Base-by-base conservation (phyloP, 2,113 vertebrate genomes). In the Psilopogon haemacephalus region DNA sequence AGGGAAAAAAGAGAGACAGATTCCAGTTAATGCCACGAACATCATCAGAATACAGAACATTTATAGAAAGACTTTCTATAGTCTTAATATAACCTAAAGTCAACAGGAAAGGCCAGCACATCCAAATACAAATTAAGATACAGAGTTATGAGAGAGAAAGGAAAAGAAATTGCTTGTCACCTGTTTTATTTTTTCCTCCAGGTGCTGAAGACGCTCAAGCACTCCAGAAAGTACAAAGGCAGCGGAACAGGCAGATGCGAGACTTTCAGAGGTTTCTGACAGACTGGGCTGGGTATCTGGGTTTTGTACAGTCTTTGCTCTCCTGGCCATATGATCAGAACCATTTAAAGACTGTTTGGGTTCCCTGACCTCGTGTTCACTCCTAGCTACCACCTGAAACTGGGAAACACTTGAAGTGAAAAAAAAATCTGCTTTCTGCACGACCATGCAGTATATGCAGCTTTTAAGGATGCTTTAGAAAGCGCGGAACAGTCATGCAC, bases 121-220 rank as follows among this genome's bases (percentile, higher is more conserved):
- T 11, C 8, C 50, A 68, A 55, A 68, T 30, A 75, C 18, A 90
- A 16, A 60, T 62, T 58, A 93, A 55, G 23, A 85, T 1, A 69
- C 6, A 48, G 33, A 63, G 7, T 62, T 17, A 37, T 68, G 56
- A 84, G 56, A 70, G 68, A 94, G 71, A 88, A 84, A 77, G 46
- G 21, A 94, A 95, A 96, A 89, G 85, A 97, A 97, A 95, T 68
- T 88, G 55, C 73, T 77, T 52, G 93, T 99, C 99, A 99, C 99
- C 99, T 99, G 98, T 82, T 98, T 98, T 95, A 99, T 97, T 97
- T 98, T 98, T 79, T 99, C 98, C 37, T 99, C 99, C 96, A 99
- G 98, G 93, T 98, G 98, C 97, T 98, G 98, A 94, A 99, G 98
- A 92, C 99, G 98, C 91, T 98, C 98, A 84, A 99, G 98, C 92